Percentiles rank a stretch among this genome's conserved stretches.
These are phyloP conservation scores for Micropoecilia bifurca DNA, from an alignment of 2,797 vertebrate genomes.

Conservation along the genomic window DNA sequence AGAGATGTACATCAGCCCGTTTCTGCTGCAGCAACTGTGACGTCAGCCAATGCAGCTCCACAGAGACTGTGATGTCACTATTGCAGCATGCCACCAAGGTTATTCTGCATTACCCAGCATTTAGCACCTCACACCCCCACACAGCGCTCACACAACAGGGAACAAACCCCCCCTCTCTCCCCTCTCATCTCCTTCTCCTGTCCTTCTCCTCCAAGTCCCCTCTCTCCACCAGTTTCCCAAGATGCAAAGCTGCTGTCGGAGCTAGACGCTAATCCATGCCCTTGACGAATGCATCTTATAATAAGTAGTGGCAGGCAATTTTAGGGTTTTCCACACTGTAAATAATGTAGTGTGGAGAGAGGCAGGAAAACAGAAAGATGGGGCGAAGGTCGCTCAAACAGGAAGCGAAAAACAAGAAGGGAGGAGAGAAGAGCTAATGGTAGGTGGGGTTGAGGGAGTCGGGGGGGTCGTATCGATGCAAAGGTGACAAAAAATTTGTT, in stretches of 20 bases:
- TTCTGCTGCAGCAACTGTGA: slow-evolving; percentile 74
- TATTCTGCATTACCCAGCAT: slow-evolving; percentile 70
- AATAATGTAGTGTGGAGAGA: slow-evolving; percentile 69
- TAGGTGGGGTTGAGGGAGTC: neutral
- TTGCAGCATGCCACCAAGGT: slow-evolving; percentile 79
- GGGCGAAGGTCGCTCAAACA: slow-evolving; percentile 18
- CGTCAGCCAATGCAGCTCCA: slow-evolving; percentile 70
- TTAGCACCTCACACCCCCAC: slow-evolving; percentile 54
- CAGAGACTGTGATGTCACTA: slow-evolving; percentile 71
- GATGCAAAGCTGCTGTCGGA: slow-evolving; percentile 71
- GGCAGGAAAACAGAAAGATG: slow-evolving; percentile 40
- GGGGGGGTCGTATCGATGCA: neutral
- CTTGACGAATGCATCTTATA: slow-evolving; percentile 81
- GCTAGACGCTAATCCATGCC: slow-evolving; percentile 67
- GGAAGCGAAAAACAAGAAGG: slow-evolving; percentile 27
- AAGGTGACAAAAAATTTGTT: neutral
- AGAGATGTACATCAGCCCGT: slow-evolving; percentile 51
- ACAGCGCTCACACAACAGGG: slow-evolving; percentile 36
- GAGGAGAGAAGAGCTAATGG: slow-evolving; percentile 46
- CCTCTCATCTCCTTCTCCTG: neutral
- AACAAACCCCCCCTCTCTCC: slow-evolving; percentile 10
- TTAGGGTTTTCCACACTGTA: slow-evolving; percentile 78
- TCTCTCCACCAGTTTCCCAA: slow-evolving; percentile 55
- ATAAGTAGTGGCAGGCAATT: slow-evolving; percentile 81
- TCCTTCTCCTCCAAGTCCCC: slow-evolving; percentile 35